phyloP scores from a whole-genome alignment of 2,888 invertebrate species.

The Drosophila paramelanica region DNA sequence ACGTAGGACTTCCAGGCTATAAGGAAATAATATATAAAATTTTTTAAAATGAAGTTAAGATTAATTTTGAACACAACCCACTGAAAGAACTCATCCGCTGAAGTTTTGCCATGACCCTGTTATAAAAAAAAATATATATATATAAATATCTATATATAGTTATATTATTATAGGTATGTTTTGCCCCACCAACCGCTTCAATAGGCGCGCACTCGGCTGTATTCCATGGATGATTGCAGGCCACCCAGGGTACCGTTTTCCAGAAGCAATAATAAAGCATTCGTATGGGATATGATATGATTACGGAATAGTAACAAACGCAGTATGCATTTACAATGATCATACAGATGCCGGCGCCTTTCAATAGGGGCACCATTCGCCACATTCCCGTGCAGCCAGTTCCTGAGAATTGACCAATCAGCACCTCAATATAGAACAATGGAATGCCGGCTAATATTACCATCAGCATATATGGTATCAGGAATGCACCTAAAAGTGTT shows the following conservation, averaged over 20 bases:
- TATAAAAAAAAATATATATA: neutral
- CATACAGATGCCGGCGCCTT: constrained; percentile 95
- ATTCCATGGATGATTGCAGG: constrained; percentile 93
- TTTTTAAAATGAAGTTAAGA: neutral
- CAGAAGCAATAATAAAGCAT: constrained; percentile 90
- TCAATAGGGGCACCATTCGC: constrained; percentile 92
- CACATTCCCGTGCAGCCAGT: constrained; percentile 93
- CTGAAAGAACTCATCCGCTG: constrained; percentile 94
- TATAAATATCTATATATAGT: too few species aligned
- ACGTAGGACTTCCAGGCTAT: constrained; percentile 92
- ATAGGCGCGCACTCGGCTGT: constrained; percentile 88
- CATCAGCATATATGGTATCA: constrained; percentile 94
- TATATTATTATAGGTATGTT: neutral
- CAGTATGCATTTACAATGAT: constrained; percentile 92
- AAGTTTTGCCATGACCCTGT: constrained; percentile 85
- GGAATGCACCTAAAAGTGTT: constrained; percentile 88
- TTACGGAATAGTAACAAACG: constrained; percentile 93
- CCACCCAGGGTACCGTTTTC: constrained; percentile 90
- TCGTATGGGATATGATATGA: constrained; percentile 93
- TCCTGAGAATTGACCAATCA: constrained; percentile 93
- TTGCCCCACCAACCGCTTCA: constrained; percentile 10
- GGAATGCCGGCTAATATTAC: constrained; percentile 93
- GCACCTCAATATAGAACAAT: constrained; percentile 94
- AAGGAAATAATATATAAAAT: constrained; percentile 57
- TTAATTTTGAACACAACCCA: constrained; percentile 83